These are phyloP conservation scores for Corythornis madagascariensis DNA, from an alignment of 2,113 vertebrate genomes.

Conservation along the genomic window DNA sequence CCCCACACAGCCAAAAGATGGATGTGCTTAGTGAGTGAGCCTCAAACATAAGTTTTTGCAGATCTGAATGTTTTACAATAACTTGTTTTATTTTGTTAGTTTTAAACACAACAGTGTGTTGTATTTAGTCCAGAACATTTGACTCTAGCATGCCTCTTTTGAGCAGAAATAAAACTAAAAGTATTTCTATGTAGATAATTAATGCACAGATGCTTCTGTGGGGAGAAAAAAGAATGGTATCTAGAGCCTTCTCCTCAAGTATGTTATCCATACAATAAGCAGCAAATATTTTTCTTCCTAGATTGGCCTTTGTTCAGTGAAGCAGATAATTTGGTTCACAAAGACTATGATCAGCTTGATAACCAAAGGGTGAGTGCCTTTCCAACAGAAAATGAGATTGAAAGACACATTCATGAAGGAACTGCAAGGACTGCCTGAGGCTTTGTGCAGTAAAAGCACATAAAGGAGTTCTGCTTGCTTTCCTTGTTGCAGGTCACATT, in stretches of 20 bases:
- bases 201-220: background rate
- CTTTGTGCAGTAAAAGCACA: background rate
- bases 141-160: background rate
- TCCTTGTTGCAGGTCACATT: background rate
- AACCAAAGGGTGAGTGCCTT: constrained; percentile 85
- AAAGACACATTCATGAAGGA: too few species aligned
- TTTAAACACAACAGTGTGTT: background rate
- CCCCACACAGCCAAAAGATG: constrained; percentile 76
- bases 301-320: constrained; percentile 85
- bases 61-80: background rate
- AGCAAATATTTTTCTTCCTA: constrained; percentile 54
- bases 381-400: background rate
- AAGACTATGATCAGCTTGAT: constrained; percentile 72
- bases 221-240: background rate
- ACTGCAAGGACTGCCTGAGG: background rate
- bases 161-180: background rate
- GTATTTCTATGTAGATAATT: background rate
- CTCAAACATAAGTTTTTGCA: background rate
- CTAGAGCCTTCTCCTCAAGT: background rate
- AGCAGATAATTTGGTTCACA: constrained; percentile 77
- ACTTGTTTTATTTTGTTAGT: background rate
- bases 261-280: background rate
- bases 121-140: background rate
- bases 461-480: background rate
- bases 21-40: constrained; percentile 75